Evolutionary conservation across 2,113 vertebrate genomes (phyloP).

Genomic region (Electrona antarctica): DNA sequence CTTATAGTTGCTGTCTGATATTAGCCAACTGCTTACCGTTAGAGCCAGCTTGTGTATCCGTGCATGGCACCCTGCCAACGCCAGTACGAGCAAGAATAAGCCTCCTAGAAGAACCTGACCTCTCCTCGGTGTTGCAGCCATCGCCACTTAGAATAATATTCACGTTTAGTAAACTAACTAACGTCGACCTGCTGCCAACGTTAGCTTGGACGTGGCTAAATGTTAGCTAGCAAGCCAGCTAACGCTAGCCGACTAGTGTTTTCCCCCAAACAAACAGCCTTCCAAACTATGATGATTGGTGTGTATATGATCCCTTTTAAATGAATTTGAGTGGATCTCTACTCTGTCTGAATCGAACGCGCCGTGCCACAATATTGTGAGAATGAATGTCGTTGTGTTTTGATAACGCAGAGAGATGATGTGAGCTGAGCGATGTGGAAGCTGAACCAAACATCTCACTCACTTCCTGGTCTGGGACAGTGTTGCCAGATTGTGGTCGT

Average conservation of each 20-base stretch:
- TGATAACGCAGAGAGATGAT: conserved; percentile 22
- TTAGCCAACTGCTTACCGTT: conserved; percentile 53
- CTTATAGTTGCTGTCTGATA: too few species aligned
- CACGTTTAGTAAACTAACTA: conserved; percentile 19
- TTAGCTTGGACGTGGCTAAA: conserved; percentile 25
- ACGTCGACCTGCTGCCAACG: conserved; percentile 25
- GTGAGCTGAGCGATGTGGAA: conserved; percentile 10
- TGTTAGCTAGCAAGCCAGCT: conserved; percentile 17
- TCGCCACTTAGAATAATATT: conserved; percentile 24
- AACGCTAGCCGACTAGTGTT: not conserved
- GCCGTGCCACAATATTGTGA: not conserved
- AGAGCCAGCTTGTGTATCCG: conserved; percentile 75
- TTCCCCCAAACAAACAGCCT: not conserved
- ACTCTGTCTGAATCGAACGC: not conserved
- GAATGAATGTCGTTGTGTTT: conserved; percentile 15
- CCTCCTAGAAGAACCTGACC: conserved; percentile 19
- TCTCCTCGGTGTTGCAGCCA: conserved; percentile 39
- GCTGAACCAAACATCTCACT: not conserved
- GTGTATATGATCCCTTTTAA: not conserved
- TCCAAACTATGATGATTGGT: not conserved
- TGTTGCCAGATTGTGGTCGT: not conserved
- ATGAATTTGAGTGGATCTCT: not conserved
- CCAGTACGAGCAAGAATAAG: conserved; percentile 37
- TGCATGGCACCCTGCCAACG: conserved; percentile 54
- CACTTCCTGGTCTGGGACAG: conserved; percentile 60